A percentile compares a stretch with the other conserved stretches of the same genome.
phyloP scores from a whole-genome alignment of 2,797 vertebrate species.

The Mus minutoides region DNA sequence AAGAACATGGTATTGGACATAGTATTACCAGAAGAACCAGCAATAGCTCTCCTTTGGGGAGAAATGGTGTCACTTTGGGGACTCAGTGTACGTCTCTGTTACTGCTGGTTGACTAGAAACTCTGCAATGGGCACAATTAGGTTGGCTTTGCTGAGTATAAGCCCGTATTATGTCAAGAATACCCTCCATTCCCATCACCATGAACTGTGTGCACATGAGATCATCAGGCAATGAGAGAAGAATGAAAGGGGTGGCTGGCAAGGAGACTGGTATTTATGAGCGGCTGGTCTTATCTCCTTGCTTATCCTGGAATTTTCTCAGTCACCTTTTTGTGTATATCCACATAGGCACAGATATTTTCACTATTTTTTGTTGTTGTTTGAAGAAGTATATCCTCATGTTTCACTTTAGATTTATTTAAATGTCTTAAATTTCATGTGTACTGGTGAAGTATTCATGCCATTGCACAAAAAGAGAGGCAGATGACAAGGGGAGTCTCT shows the following conservation, averaged over 20 bases:
- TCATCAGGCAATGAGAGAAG: background rate
- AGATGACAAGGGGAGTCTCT: background rate
- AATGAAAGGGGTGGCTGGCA: background rate
- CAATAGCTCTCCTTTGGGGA: too few relatives aligned
- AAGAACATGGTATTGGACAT: too few relatives aligned
- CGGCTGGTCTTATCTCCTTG: background rate
- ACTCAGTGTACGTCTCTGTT: background rate
- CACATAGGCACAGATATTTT: background rate
- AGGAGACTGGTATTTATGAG: background rate
- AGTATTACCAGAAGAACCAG: too few relatives aligned
- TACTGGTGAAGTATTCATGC: background rate
- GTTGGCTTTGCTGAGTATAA: background rate
- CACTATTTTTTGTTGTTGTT: background rate
- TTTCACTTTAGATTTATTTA: background rate
- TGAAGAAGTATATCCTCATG: background rate
- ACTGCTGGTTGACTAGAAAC: background rate
- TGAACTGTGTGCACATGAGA: background rate
- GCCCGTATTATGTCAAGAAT: background rate
- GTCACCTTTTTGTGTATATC: background rate
- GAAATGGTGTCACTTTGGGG: background rate
- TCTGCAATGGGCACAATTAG: background rate
- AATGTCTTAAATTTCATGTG: background rate
- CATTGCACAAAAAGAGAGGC: background rate
- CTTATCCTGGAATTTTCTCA: background rate
- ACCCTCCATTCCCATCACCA: background rate